Base-by-base conservation (phyloP, 1,140 invertebrate species). In the Drosophila prosaltans region DNA sequence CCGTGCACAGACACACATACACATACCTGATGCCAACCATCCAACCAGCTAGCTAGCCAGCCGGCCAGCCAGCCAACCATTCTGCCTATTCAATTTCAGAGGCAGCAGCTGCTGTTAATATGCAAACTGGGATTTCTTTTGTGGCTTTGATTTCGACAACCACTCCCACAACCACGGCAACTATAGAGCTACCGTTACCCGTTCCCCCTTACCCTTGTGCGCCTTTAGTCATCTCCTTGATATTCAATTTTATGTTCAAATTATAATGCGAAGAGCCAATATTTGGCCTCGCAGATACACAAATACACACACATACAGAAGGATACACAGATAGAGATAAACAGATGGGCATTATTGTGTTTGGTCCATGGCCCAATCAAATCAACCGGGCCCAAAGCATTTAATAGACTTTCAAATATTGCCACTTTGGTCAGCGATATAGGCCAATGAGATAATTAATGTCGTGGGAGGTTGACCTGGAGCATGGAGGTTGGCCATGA, bases 401-500 rank as follows among this genome's bases (percentile, higher is more conserved):
- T 88, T 84, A 89, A 89, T 89, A 89, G 84, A 90, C 84, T 89
- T 84, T 89, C 84, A 84, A 89, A 89, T 89, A 89, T 89, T 89
- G 84, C 84, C 84, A 89, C 81, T 89, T 84, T 74, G 62, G 9
- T 59, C 48, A 69, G 67, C 45, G 32, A 79, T 75, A 66, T 72
- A 61, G 80, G 78, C 78, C 81, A 84, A 67, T 73, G 73, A 89
- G 80, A 89, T 89, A 89, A 89, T 89, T 89, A 89, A 89, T 88
- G 84, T 81, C 84, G 65, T 84, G 84, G 84, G 73, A 89, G 69
- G 59, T 32, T 54, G 65, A 60, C 61, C 48, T 30, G 26, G 32
- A 36, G 32, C 32, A 36, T 36, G 6, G 6, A 36, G 32, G 32
- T 36, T 2, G 45, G 6, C 48, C 21, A 16, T 11, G 24, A 21